phyloP scores from a whole-genome alignment of 2,888 invertebrate species.

The Piscicola geometra region DNA sequence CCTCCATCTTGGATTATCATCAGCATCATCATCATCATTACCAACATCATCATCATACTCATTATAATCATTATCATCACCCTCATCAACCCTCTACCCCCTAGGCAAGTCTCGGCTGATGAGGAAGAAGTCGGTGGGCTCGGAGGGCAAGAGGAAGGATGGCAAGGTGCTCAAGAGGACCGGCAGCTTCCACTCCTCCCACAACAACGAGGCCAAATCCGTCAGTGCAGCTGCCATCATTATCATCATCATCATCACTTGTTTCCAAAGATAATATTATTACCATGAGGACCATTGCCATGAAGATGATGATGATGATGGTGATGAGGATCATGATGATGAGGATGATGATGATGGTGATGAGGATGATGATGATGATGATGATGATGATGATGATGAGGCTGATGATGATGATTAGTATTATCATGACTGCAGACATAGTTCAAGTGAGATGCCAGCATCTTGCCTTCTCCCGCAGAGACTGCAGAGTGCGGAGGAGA shows the following conservation, averaged over 20 bases:
- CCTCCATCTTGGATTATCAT: not conserved
- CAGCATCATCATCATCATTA: no score
- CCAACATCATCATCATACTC: not conserved
- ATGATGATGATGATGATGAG: not conserved
- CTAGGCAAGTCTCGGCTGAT: not conserved
- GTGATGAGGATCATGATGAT: no score
- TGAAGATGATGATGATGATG: no score
- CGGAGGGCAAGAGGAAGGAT: not conserved
- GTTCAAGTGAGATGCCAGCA: no score
- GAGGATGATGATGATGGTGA: no score
- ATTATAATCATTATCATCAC: not conserved
- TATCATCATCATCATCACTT: no score
- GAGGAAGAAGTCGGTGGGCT: constrained; percentile 28
- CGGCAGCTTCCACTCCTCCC: constrained; percentile 20
- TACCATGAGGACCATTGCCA: no score
- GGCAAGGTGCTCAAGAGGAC: constrained; percentile 25
- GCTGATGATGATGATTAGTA: not conserved
- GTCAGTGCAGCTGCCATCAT: not conserved
- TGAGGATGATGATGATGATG: not conserved
- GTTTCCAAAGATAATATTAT: no score
- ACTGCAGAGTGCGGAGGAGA: constrained; percentile 16
- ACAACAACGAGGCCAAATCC: constrained; percentile 14
- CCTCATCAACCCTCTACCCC: not conserved
- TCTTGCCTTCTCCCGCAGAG: not conserved
- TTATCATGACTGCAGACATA: no score